Evolutionary conservation across 2,888 invertebrate genomes (phyloP).

Genomic region (Aphidius colemani): DNA sequence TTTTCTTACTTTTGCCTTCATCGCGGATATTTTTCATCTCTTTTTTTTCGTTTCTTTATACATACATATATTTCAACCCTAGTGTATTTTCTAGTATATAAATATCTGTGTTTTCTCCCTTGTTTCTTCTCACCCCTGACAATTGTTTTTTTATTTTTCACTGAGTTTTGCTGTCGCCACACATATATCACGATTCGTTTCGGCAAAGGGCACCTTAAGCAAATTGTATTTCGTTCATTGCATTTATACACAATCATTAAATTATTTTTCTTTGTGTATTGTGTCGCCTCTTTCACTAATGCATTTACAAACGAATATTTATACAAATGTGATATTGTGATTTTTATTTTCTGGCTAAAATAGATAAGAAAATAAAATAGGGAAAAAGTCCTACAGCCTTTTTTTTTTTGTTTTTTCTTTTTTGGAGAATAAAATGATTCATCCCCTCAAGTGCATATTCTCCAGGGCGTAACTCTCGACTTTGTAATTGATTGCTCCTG

Average conservation of each 20-base stretch:
- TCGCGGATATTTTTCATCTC: constrained; percentile 13
- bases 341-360: background rate
- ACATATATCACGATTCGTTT: constrained; percentile 38
- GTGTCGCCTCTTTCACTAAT: background rate
- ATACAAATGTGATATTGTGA: background rate
- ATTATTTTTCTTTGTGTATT: background rate
- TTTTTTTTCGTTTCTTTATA: background rate
- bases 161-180: constrained; percentile 26
- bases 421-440: constrained; percentile 29
- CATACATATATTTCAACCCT: too few species aligned
- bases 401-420: background rate
- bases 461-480: constrained; percentile 45
- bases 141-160: constrained; percentile 17
- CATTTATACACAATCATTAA: constrained; percentile 1
- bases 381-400: background rate
- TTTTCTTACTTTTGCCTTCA: constrained; percentile 10
- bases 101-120: constrained; percentile 14
- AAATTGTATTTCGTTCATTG: constrained; percentile 40
- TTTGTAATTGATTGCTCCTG: constrained; percentile 58
- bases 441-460: constrained; percentile 32
- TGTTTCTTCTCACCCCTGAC: constrained; percentile 16
- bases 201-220: constrained; percentile 41
- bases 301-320: constrained; percentile 15
- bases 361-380: constrained; percentile 12
- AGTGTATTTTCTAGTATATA: too few species aligned